Conservation (phyloP, 2,797 vertebrate genomes). For the Cheirogaleus major region DNA sequence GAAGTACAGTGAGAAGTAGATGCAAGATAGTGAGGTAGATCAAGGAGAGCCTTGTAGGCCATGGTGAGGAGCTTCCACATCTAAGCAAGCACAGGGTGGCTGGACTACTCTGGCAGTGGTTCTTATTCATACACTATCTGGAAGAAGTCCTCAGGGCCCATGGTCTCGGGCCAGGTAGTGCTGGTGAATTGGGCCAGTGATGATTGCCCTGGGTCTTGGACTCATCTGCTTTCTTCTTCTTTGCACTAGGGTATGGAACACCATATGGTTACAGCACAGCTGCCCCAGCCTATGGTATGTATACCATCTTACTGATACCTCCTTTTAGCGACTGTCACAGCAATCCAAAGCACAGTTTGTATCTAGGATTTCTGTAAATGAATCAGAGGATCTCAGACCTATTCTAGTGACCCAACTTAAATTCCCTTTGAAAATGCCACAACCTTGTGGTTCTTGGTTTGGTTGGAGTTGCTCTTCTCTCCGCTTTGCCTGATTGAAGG, state of each 20-base stretch:
- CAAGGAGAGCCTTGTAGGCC: background rate
- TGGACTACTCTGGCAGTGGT: background rate
- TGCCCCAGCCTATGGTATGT: constrained; percentile 98
- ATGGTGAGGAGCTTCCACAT: background rate
- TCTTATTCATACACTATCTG: background rate
- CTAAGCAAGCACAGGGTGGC: background rate
- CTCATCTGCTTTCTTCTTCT: constrained; percentile 58
- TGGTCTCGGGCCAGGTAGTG: background rate
- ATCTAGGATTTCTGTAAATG: constrained; percentile 75
- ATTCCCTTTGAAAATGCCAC: constrained; percentile 83
- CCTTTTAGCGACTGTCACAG: constrained; percentile 62
- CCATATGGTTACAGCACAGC: constrained; percentile 97
- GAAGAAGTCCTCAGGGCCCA: background rate
- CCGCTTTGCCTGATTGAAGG: constrained; percentile 89
- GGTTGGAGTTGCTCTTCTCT: constrained; percentile 91
- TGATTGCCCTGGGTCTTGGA: constrained; percentile 24
- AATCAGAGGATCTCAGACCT: constrained; percentile 78
- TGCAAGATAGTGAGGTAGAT: background rate
- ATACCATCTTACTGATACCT: constrained; percentile 72
- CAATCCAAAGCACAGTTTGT: constrained; percentile 76
- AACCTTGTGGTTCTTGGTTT: constrained; percentile 92
- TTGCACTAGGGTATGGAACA: constrained; percentile 93
- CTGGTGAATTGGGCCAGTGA: background rate
- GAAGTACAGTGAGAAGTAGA: background rate
- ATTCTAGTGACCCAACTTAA: constrained; percentile 79